A percentile compares a stretch with the other conserved stretches of the same genome.
Evolutionary conservation across 2,888 invertebrate genomes (phyloP).

Genomic region (Heliconius ismenius): DNA sequence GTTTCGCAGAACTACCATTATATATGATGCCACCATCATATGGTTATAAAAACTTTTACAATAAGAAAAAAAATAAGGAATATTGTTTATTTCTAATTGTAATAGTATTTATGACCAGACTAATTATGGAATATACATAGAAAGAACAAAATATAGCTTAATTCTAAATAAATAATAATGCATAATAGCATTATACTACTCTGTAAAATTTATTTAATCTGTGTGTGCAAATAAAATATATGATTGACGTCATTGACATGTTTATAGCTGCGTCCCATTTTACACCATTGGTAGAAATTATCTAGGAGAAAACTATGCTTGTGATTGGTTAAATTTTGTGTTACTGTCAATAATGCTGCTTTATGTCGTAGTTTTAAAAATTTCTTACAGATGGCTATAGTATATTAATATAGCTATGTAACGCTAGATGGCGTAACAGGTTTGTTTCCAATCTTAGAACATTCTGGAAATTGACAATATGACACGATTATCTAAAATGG

Average conservation of each 20-base stretch:
- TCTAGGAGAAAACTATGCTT: not conserved
- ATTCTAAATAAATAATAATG: too few relatives aligned
- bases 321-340: conserved; percentile 2
- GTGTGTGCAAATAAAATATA: not conserved
- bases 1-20: too few relatives aligned
- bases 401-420: not conserved
- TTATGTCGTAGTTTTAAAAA: not conserved
- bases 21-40: too few relatives aligned
- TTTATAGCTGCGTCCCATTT: not conserved
- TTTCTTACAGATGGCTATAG: conserved; percentile 21
- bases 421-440: conserved; percentile 23
- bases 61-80: too few relatives aligned
- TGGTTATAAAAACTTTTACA: too few relatives aligned
- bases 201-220: conserved; percentile 3
- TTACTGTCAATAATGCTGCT: not conserved
- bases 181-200: not conserved
- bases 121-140: too few relatives aligned
- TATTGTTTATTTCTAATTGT: too few relatives aligned
- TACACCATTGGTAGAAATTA: conserved; percentile 15
- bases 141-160: too few relatives aligned
- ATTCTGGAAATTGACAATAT: not conserved
- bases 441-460: not conserved
- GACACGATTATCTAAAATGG: not conserved
- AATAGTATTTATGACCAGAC: too few relatives aligned
- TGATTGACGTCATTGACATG: not conserved